Evolutionary conservation across 1,140 invertebrate genomes (phyloP).

Genomic region (Drosophila varians): DNA sequence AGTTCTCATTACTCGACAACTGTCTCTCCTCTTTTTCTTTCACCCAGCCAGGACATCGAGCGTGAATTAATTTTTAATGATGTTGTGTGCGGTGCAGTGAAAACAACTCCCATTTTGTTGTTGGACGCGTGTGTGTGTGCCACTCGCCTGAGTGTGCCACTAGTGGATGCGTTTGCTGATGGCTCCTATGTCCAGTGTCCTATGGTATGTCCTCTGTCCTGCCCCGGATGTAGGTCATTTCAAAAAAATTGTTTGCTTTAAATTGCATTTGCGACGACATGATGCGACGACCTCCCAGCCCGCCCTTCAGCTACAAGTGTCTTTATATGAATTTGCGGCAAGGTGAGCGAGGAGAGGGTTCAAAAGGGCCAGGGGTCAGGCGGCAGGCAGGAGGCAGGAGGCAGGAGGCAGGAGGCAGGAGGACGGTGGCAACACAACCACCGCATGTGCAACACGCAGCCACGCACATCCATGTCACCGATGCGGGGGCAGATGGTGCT

Average conservation of each 20-base stretch:
- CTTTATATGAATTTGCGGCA: slow-evolving; percentile 35
- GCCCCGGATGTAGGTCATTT: slow-evolving; percentile 77
- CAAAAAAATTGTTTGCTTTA: slow-evolving; percentile 79
- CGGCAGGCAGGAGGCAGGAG: not conserved
- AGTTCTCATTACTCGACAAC: slow-evolving; percentile 18
- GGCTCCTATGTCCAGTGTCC: not conserved
- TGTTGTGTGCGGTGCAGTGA: slow-evolving; percentile 64
- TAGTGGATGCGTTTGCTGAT: slow-evolving; percentile 23
- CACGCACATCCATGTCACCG: slow-evolving; percentile 66
- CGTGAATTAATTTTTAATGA: slow-evolving; percentile 82
- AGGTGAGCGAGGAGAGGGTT: not conserved
- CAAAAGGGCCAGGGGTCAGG: not conserved
- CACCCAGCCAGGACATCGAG: slow-evolving; percentile 67
- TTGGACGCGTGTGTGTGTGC: slow-evolving; percentile 39
- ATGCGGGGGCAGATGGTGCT: slow-evolving; percentile 32
- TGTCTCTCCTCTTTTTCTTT: slow-evolving; percentile 21
- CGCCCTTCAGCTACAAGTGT: slow-evolving; percentile 70
- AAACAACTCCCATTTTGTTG: slow-evolving; percentile 66
- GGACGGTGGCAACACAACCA: slow-evolving; percentile 14
- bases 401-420: not conserved
- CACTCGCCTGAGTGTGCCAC: slow-evolving; percentile 7
- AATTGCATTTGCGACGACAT: slow-evolving; percentile 78
- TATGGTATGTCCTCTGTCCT: slow-evolving; percentile 13
- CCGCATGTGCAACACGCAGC: slow-evolving; percentile 31
- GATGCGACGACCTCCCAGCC: slow-evolving; percentile 31